Base-by-base conservation (phyloP, 2,888 invertebrate species). In the Troides oblongomaculatus region DNA sequence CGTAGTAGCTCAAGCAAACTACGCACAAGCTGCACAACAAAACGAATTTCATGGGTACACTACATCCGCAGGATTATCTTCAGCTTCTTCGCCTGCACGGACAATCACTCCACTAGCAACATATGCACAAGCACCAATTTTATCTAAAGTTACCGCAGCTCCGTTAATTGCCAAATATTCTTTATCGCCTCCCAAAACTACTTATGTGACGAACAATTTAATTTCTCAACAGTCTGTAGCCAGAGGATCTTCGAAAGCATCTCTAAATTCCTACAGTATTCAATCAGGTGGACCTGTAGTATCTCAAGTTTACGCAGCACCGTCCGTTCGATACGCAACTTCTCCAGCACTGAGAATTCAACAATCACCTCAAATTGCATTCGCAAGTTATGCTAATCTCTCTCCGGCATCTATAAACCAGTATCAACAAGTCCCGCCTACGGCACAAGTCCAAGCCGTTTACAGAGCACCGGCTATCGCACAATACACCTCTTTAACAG, bases 21-120 rank as follows among this genome's bases (percentile, higher is more conserved):
- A 86, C 76, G 65, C 79, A 64, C 74, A 82, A 65, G 76, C 82
- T 68, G 74, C 76, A 68, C 58, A 75, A 12, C 81, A 80, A 81
- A 92, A 76, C 80, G 93, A 93, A 74, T 86, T 86, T 23, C 93
- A 94, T 71, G 94, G 94, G 73, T 94, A 94, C 71, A 87, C 93
- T 10, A 94, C 94, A 46, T 88, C 93, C 18, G 92, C 93, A 6
- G 93, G 92, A 8, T 86, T 94, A 0, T 94, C 94, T 5, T 81
- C 84, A 36, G 79, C 83, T 4, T 57, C 70, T 43, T 78, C 87
- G 1, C 76, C 82, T 8, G 77, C 78, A 39, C 84, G 83, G 77
- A 90, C 89, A 30, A 84, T 91, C n/a, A 86, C 82, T 36, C 92
- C 93, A 0, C 79, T 80, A 70, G 86, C 87, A 30, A 90, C 91